Base-by-base conservation (phyloP, 2,113 vertebrate genomes). In the Otis tarda region DNA sequence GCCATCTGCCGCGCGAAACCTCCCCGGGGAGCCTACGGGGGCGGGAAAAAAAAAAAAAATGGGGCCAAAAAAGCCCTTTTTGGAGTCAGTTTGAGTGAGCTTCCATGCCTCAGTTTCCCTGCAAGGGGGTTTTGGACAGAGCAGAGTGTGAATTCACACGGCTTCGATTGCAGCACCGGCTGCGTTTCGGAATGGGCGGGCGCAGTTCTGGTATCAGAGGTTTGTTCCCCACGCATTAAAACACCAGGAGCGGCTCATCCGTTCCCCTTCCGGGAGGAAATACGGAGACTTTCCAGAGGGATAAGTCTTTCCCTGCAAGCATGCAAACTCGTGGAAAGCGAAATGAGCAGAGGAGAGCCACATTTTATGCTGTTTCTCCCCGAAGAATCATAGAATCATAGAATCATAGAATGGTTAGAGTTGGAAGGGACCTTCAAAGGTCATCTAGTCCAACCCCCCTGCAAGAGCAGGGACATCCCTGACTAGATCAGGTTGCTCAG, bases 1-100 rank as follows among this genome's bases (percentile, higher is more conserved):
- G 95, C 95, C 96, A 90, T 41, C 95, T 97, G 95, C 94, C 94
- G 96, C 67, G 23, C 73, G 88, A 85, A 33, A 53, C 19, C 45
- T 91, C 45, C 49, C 24, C 0, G 30, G 30, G 16, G 65, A 97
- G 23, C 25, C 35, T 21, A n/a, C 8, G 4, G 17, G 10, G 8
- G n/a, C n/a, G n/a, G 16, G 19, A 4, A 6, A 49, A 53, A 13
- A 12, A 35, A 23, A 6, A 19, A 28, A 76, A 39, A 24, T 0
- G 0, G 3, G 39, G 39, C n/a, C 33, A 37, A 15, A 53, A 92
- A 89, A 75, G 22, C 7, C 7, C 6, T 7, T 52, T 57, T 35
- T 21, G 5, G 23, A 68, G 23, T 43, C 41, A 15, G 5, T 43
- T 45, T 5, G 43, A 25, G 5, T 14, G n/a, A 56, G 13, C 1